These are phyloP conservation scores for Muscina levida DNA, from an alignment of 2,888 invertebrate species.

Conservation along the genomic window DNA sequence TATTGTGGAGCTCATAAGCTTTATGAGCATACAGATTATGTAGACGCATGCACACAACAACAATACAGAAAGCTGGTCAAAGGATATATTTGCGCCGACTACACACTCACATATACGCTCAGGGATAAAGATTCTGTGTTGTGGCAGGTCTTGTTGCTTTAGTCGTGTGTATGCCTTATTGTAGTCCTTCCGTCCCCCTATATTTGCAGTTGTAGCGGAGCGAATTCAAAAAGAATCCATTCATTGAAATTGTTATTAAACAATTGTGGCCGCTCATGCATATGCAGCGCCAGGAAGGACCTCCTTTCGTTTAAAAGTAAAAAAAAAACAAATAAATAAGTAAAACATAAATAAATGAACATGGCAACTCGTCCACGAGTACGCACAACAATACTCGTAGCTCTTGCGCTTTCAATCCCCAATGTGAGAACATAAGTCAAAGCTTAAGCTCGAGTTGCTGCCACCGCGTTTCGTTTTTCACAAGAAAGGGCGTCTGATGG, in stretches of 20 bases:
- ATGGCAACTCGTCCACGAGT: background rate
- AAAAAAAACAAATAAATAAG: slow-evolving; percentile 1
- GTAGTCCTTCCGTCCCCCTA: background rate
- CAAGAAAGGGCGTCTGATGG: background rate
- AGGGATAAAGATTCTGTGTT: background rate
- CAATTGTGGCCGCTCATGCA: slow-evolving; percentile 31
- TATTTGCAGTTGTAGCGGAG: background rate
- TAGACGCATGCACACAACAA: background rate
- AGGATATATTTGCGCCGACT: background rate
- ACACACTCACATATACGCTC: background rate
- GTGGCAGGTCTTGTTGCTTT: background rate
- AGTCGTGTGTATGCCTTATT: background rate
- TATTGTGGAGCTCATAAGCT: slow-evolving; percentile 38
- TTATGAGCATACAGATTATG: slow-evolving; percentile 19
- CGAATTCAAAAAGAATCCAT: slow-evolving; percentile 16
- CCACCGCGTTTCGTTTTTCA: background rate
- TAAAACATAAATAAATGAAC: slow-evolving; percentile 16
- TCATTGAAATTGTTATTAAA: slow-evolving; percentile 25
- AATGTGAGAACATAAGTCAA: slow-evolving; percentile 17
- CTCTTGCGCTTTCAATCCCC: background rate
- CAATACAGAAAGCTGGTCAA: background rate
- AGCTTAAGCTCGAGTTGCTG: slow-evolving; percentile 2
- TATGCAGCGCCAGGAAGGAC: background rate
- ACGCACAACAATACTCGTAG: background rate
- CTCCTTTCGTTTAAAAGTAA: background rate